Evolutionary conservation across 2,888 invertebrate species (phyloP).

Genomic region (Steinernema hermaphroditum): DNA sequence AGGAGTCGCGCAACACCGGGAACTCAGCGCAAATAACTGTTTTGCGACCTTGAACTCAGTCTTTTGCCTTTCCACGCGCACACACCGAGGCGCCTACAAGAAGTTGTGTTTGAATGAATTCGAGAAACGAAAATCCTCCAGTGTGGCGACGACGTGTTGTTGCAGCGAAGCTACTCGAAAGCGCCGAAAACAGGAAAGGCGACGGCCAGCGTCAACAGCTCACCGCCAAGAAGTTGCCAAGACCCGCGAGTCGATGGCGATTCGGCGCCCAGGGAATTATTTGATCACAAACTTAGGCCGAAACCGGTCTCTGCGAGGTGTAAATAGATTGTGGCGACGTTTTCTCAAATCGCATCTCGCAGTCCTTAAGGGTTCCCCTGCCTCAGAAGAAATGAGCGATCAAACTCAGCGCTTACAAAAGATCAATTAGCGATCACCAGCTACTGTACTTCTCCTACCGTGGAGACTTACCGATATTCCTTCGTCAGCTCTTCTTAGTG

Average conservation of each 20-base stretch:
- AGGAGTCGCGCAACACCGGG: background rate
- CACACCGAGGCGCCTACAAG: background rate
- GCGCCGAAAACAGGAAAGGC: slow-evolving; percentile 10
- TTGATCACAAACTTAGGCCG: background rate
- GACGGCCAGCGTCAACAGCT: background rate
- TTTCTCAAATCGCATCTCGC: background rate
- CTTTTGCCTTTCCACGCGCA: slow-evolving; percentile 26
- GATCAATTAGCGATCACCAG: too few relatives aligned
- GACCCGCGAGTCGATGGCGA: background rate
- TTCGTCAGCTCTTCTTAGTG: background rate
- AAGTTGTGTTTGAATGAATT: slow-evolving; percentile 2
- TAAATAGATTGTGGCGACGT: background rate
- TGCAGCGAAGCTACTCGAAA: background rate
- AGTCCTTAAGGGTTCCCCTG: background rate
- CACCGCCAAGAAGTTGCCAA: background rate
- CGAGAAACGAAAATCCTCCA: background rate
- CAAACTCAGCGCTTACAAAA: background rate
- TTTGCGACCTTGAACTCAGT: slow-evolving; percentile 26
- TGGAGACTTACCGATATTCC: background rate
- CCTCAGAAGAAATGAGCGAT: background rate
- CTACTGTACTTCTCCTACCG: too few relatives aligned
- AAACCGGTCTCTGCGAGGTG: slow-evolving; percentile 11
- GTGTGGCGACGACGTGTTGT: background rate
- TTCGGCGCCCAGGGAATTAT: background rate
- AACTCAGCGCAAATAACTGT: slow-evolving; percentile 12